phyloP scores from a whole-genome alignment of 2,888 invertebrate genomes.

The Mythimna vitellina region DNA sequence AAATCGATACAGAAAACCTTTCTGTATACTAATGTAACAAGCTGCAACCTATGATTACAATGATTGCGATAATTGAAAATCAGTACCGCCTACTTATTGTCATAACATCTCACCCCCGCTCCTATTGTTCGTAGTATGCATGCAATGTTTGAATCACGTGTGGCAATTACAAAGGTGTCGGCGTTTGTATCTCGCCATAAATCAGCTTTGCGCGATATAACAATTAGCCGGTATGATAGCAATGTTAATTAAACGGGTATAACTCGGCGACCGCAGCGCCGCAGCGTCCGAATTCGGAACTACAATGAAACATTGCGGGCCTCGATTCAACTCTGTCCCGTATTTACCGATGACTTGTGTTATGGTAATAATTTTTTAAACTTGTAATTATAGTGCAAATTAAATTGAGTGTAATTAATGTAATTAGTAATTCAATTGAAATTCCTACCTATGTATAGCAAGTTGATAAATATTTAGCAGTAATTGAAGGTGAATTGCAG shows the following conservation, averaged over 20 bases:
- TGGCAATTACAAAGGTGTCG: conserved; percentile 89
- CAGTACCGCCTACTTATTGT: conserved; percentile 68
- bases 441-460: conserved; percentile 40
- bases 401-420: conserved; percentile 59
- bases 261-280: conserved; percentile 78
- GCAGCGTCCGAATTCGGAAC: conserved; percentile 72
- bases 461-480: conserved; percentile 57
- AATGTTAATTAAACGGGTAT: conserved; percentile 90
- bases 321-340: conserved; percentile 34
- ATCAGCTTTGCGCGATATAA: conserved; percentile 90
- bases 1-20: conserved; percentile 9
- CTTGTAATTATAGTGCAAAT: conserved; percentile 52
- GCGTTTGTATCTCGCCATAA: conserved; percentile 87
- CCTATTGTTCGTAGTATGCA: conserved; percentile 79
- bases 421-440: conserved; percentile 69
- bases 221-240: conserved; percentile 90
- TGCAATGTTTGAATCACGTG: conserved; percentile 84
- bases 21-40: conserved; percentile 25
- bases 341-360: conserved; percentile 39
- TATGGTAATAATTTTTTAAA: conserved; percentile 25
- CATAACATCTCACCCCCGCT: conserved; percentile 68
- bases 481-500: conserved; percentile 14
- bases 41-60: conserved; percentile 42
- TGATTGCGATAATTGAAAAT: conserved; percentile 65
- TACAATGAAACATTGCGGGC: conserved; percentile 55